Base-by-base conservation (phyloP, 2,113 vertebrate genomes). In the Chionis minor region DNA sequence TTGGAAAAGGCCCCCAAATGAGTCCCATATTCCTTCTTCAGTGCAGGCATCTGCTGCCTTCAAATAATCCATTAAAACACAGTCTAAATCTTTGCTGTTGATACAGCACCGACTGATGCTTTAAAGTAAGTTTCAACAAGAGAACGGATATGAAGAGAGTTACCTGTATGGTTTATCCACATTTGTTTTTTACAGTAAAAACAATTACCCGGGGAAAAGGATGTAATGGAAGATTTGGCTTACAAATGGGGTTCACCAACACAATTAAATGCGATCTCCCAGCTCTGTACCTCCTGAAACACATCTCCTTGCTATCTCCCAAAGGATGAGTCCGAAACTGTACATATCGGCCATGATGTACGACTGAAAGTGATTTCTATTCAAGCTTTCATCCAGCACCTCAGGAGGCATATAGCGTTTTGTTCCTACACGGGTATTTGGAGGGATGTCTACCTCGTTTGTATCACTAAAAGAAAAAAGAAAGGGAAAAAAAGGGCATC, bases 261-360 rank as follows among this genome's bases (percentile, higher is more conserved):
- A 62, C 45, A 94, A 91, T 69, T 58, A 74, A 33, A 72, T 65
- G 28, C 14, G 1, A 65, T 33, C 28, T 33, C n/a, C 12, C 51
- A 47, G 20, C 52, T 52, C 87, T 97, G 98, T 94, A 99, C 99
- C 99, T 99, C 99, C 99, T 14, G 99, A 99, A 72, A 99, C 98
- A 80, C 99, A 99, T 95, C 99, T 98, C 67, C 99, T 98, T 10
- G 98, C 99, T 22, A 99, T 98, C 97, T 99, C 99, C 99, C 99
- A 99, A 26, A 99, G 99, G 95, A 99, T 99, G 61, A 99, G 99
- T 40, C 99, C 99, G 72, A 99, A 99, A 91, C 99, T 99, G 97
- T 99, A 99, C 98, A 99, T 99, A 97, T 99, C 99, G 4, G 99
- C 99, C 99, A 99, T 99, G 97, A 99, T 99, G 96, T 99, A 99